Base-by-base conservation (phyloP, 2,113 vertebrate genomes). In the Eclectus roratus region DNA sequence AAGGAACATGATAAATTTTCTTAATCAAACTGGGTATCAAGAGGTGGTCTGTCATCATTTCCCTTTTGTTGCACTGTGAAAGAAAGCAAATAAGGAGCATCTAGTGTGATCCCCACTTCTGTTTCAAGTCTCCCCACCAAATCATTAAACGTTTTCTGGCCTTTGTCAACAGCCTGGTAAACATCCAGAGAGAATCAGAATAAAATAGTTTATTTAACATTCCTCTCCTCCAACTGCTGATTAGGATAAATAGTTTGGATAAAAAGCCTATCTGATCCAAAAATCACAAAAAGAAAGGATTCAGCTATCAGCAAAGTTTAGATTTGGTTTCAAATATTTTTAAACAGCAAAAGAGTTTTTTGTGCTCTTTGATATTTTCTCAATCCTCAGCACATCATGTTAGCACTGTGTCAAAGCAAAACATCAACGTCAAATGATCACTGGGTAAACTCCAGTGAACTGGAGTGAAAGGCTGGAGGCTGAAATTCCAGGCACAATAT, bases 201-300 rank as follows among this genome's bases (percentile, higher is more conserved):
- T 98, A 98, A 97, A 94, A 98, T 97, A 73, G 96, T 98, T 98
- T 98, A 98, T 98, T 98, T 98, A 98, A 98, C 97, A 97, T 98
- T 98, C 97, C 96, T 98, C 97, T 98, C 94, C 94, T 98, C 97
- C 97, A 98, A 98, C 96, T 98, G 96, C 97, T 98, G 98, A 98
- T 98, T 98, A 98, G 96, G 97, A 98, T 98, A 98, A 98, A 98
- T 98, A 98, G 97, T 98, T 98, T 98, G 97, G 96, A 98, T 98
- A 98, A 98, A 98, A 96, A 85, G 93, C 78, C 92, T 98, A 98
- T 98, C 96, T 97, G 97, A 96, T 98, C 98, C 98, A 98, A 98
- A 88, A 98, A 98, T 98, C 97, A 97, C 97, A 98, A 97, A 97
- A 97, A 97, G 95, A 97, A 98, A 97, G 77, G 84, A 95, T 96